Evolutionary conservation across 2,113 vertebrate species (phyloP).

Genomic region (Sinosuthora webbiana): DNA sequence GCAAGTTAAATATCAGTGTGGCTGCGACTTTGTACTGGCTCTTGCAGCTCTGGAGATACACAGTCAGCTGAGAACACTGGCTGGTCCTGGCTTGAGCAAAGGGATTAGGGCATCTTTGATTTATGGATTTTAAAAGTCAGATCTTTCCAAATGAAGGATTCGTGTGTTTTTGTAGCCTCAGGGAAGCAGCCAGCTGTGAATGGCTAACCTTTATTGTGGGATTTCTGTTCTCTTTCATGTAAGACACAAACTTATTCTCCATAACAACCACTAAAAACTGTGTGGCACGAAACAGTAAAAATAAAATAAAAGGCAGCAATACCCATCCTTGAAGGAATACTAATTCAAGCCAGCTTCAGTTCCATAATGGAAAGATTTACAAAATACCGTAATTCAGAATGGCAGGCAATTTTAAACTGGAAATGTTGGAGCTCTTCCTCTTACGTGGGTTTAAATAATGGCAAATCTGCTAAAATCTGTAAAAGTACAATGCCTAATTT

Average conservation of each 20-base stretch:
- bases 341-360: neutral
- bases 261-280: neutral
- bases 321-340: neutral
- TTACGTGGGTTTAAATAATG: neutral
- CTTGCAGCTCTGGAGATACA: neutral
- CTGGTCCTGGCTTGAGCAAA: neutral
- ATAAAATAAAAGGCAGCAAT: neutral
- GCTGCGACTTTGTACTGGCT: neutral
- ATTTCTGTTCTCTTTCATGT: slow-evolving; percentile 8
- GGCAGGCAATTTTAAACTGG: neutral
- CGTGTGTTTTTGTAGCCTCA: neutral
- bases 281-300: neutral
- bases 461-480: neutral
- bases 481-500: neutral
- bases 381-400: neutral
- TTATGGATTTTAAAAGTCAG: neutral
- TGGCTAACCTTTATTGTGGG: slow-evolving; percentile 24
- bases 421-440: neutral
- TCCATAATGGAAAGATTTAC: neutral
- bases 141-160: neutral
- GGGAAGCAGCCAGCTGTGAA: slow-evolving; percentile 4
- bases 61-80: neutral
- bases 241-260: slow-evolving; percentile 15
- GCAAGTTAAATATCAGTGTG: neutral
- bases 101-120: slow-evolving; percentile 5